Evolutionary conservation across 1,140 invertebrate genomes (phyloP), one percentile per base, ranked within the genome.

Genomic region (Acromyrmex echinatior): DNA sequence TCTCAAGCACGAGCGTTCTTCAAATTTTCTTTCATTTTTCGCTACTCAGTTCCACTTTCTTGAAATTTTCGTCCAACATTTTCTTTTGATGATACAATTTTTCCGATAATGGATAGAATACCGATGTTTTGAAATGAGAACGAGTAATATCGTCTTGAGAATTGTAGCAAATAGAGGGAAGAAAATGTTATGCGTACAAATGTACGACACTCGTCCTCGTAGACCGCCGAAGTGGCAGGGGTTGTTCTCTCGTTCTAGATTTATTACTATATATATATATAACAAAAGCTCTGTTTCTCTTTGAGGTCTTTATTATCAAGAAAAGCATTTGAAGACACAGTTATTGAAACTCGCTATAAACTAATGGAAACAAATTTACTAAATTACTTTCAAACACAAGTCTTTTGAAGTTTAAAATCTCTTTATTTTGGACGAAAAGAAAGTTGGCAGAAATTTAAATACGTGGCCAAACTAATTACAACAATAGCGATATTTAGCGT

Each of bases 301-400:
- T 84, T 84, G 80, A 84, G 56, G 56, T 74, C 70, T 84, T 84
- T 84, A 84, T 84, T 76, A 76, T 84, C 70, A 51, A 84, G 70
- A 18, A 62, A 62, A 62, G 56, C 70, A 62, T 39, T 62, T 51
- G 80, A 62, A 51, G 68, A 53, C 70, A 35, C 21, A n/a, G 80
- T 63, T 82, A 74, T 82, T 76, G 70, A 76, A 84, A 74, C 80
- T 51, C 14, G 39, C 56, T 39, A 74, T 39, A 53, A 81, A 18
- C 80, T 68, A 49, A 74, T 74, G 45, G 25, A 62, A 60, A 82
- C 66, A 74, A 84, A 76, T 84, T 84, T 51, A 51, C 80, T 35
- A 70, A 84, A 84, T 84, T 74, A 84, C 70, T 84, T 51, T 84
- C 18, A 49, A n/a, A 49, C 70, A 45, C 56, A 62, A 62, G 70